These are phyloP conservation scores for Gorsachius magnificus DNA, from an alignment of 2,797 vertebrate genomes.

Conservation along the genomic window DNA sequence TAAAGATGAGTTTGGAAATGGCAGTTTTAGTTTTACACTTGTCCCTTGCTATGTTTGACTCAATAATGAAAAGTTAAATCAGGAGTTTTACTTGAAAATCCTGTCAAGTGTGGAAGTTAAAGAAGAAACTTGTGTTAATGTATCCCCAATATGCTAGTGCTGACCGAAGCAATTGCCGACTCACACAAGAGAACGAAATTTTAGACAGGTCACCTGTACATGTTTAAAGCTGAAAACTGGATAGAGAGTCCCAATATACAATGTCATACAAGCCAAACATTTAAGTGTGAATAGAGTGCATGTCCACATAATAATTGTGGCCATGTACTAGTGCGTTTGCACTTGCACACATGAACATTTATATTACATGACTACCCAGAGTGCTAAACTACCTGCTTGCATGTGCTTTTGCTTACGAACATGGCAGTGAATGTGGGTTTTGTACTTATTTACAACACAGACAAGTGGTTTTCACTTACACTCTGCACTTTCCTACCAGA, in stretches of 20 bases:
- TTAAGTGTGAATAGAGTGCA: not conserved
- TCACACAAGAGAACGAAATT: not conserved
- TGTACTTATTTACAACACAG: not conserved
- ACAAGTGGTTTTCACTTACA: not conserved
- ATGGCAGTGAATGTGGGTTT: not conserved
- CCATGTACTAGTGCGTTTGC: not conserved
- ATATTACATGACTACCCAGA: not conserved
- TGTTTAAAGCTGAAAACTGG: not conserved
- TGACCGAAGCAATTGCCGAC: not conserved
- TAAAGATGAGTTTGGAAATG: not conserved
- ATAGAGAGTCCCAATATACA: not conserved
- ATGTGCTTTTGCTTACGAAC: not conserved
- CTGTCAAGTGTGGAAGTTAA: not conserved
- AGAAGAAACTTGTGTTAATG: fast-evolving
- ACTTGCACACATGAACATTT: not conserved
- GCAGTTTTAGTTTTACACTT: not conserved
- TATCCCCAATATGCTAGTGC: not conserved
- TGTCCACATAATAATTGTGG: no score
- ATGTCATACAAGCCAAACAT: not conserved
- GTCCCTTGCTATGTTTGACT: not conserved
- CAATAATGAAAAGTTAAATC: not conserved
- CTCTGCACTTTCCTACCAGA: not conserved
- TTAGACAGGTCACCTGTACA: not conserved
- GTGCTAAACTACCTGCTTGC: not conserved
- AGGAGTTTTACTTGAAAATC: not conserved